Percentiles rank a stretch among this genome's conserved stretches.
Evolutionary conservation across 2,113 vertebrate species (phyloP).

Genomic region (Paracanthobrama guichenoti): DNA sequence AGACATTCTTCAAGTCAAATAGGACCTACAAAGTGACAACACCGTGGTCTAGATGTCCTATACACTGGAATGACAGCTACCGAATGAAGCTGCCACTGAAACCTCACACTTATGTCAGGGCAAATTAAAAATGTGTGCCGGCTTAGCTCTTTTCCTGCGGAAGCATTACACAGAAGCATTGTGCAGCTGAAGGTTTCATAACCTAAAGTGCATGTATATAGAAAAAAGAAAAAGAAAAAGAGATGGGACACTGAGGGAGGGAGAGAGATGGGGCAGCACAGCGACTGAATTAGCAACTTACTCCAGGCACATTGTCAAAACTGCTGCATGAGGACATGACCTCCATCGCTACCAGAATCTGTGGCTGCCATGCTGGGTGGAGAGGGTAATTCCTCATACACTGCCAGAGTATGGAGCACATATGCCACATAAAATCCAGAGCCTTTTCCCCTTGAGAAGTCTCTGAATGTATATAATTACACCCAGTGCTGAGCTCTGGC

Average conservation of each 20-base stretch:
- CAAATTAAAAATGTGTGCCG: conserved; percentile 43
- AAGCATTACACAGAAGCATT: conserved; percentile 51
- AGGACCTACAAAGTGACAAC: conserved; percentile 38
- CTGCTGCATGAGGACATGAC: conserved; percentile 56
- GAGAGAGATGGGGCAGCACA: conserved; percentile 40
- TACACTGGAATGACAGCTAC: conserved; percentile 44
- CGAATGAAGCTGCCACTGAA: conserved; percentile 53
- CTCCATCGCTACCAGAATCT: conserved; percentile 49
- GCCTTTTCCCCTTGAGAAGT: conserved; percentile 13
- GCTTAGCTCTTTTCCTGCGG: conserved; percentile 42
- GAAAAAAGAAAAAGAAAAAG: conserved; percentile 22
- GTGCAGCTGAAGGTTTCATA: conserved; percentile 38
- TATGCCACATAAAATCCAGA: conserved; percentile 23
- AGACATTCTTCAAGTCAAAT: conserved; percentile 48
- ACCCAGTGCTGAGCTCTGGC: conserved; percentile 29
- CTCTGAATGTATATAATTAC: conserved; percentile 51
- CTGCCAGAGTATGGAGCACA: conserved; percentile 1
- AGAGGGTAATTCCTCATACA: conserved; percentile 30
- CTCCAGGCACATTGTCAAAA: conserved; percentile 59
- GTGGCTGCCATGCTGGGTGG: conserved; percentile 26
- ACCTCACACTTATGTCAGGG: conserved; percentile 39
- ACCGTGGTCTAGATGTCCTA: conserved; percentile 15
- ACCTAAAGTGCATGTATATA: neutral
- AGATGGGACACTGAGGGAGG: conserved; percentile 18
- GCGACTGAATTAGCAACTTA: conserved; percentile 59